A percentile compares a stretch with the other conserved stretches of the same genome.
Evolutionary conservation across 2,113 vertebrate genomes (phyloP).

Genomic region (Corvus moneduloides): DNA sequence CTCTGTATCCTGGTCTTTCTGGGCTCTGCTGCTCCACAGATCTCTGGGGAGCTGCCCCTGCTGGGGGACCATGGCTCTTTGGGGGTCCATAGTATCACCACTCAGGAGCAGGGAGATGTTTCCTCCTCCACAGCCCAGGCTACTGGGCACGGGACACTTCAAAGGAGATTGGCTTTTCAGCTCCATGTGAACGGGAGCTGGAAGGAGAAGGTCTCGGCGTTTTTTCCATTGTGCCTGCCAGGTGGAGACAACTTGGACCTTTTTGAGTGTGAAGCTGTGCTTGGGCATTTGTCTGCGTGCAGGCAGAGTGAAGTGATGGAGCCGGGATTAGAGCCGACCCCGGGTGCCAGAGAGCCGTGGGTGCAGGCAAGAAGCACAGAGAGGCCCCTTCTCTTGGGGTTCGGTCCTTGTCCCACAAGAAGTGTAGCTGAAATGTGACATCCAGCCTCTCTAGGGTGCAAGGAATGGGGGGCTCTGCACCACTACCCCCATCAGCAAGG

Average conservation of each 20-base stretch:
- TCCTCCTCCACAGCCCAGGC: neutral
- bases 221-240: slow-evolving; percentile 61
- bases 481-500: neutral
- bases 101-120: neutral
- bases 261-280: slow-evolving; percentile 32
- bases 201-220: slow-evolving; percentile 53
- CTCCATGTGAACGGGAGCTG: slow-evolving; percentile 33
- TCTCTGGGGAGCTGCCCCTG: neutral
- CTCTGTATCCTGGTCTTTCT: neutral
- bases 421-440: neutral
- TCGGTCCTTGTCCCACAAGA: neutral
- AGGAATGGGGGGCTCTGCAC: neutral
- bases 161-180: slow-evolving; percentile 24
- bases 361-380: neutral
- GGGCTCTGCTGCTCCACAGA: neutral
- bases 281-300: slow-evolving; percentile 40
- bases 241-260: slow-evolving; percentile 53
- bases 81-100: neutral
- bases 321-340: neutral
- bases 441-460: neutral
- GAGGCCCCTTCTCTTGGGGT: neutral
- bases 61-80: neutral
- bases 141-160: slow-evolving; percentile 27
- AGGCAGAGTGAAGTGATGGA: neutral
- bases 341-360: neutral